Base-by-base conservation (phyloP, 2,888 invertebrate species). In the Sceliomorpha sp. region DNA sequence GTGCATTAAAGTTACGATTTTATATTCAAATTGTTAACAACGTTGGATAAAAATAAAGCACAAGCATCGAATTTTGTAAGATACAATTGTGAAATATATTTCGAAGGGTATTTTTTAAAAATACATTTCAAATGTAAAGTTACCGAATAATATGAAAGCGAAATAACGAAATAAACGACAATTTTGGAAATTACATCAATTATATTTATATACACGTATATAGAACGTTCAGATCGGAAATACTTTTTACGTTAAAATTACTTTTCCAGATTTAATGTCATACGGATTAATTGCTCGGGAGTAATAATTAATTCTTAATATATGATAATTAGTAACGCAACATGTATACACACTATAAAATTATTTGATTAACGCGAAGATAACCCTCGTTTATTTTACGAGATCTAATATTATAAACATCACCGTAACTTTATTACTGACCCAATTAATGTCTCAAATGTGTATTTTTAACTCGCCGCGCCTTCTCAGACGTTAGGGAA, bases 1-100 rank as follows among this genome's bases (percentile, higher is more conserved):
- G 48, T 63, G 32, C 36, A 48, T 48, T 47, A 36, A 42, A 40
- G 44, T 50, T 64, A 20, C 5, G 20, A 20, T 20, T 20, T 5
- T 56, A 37, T 64, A 37, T 37, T 20, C 9, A 20, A 17, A 37
- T 17, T 17, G n/a, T 15, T 37, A 48, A 37, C 24, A 20, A 20
- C 20, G n/a, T n/a, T 20, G 2, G 5, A 20, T 48, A 34, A 40
- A 48, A n/a, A 9, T 34, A 40, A 40, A 34, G 34, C 44, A 34
- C 40, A 40, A 53, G 45, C 36, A 31, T 15, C n/a, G n/a, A n/a
- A n/a, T n/a, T n/a, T n/a, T n/a, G n/a, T n/a, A n/a, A n/a, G n/a
- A n/a, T 9, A 15, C 1, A 44, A 26, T 31, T 36, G 42, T 36
- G 24, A 24, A 24, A 24, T 4, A 3, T 24, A 5, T 24, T 24